Base-by-base conservation (phyloP, 1,140 invertebrate genomes). In the Ceratosolen fusciceps region DNA sequence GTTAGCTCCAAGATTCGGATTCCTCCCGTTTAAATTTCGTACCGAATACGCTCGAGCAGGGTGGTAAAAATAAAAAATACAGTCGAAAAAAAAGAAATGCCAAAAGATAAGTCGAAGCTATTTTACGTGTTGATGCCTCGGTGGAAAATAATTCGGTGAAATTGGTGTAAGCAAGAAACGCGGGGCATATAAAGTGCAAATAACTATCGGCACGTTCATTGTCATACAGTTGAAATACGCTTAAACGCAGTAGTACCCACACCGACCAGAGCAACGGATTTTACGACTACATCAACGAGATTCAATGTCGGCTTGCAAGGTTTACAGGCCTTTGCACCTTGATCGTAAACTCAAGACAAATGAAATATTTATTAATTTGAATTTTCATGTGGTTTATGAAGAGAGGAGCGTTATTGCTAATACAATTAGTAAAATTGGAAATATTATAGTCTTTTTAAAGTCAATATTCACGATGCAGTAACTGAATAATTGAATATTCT, bases 201-300 rank as follows among this genome's bases (percentile, higher is more conserved):
- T 37, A 71, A 52, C 43, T 71, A 47, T 39, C 68, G 19, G 68
- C 34, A 54, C 73, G 34, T 74, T 74, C 73, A 74, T 65, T 74
- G 73, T 39, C 37, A 74, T 74, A 39, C 37, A 71, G 19, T 74
- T 74, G 52, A 43, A 74, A 34, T 1, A 26, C 37, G 24, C n/a
- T 68, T 68, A 52, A 56, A 43, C 19, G 49, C 26, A 26, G 24
- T 72, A 31, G 34, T 58, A 58, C 12, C 71, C 26, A 58, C 21
- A 58, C 34, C 54, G 19, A 37, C 9, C 34, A 43, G 14, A 71
- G 68, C 26, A n/a, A 52, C 60, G 24, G 62, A 74, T 74, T 79
- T 79, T 79, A 79, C 60, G 78, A 79, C 72, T 70, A 52, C 72
- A 70, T 67, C 60, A 79, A 74, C 60, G 62, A 79, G 71, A 16